Conservation (phyloP, 2,113 vertebrate genomes). For the Amblyopsis rosae region DNA sequence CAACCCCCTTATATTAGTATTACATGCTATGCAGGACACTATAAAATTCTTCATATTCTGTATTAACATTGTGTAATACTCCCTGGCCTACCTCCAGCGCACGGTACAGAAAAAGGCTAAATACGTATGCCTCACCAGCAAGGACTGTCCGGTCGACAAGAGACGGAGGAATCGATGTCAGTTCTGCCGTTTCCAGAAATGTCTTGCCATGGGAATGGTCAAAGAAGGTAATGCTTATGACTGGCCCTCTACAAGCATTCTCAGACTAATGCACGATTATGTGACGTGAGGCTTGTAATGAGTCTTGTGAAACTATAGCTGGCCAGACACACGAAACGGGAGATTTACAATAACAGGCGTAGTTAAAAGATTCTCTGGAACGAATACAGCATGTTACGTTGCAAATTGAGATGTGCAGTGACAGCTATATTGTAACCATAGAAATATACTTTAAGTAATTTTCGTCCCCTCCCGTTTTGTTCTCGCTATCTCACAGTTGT, state of each 20-base stretch:
- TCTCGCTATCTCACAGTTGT: slow-evolving; percentile 78
- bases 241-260: slow-evolving; percentile 22
- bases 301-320: slow-evolving; percentile 48
- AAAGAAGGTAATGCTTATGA: slow-evolving; percentile 86
- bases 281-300: slow-evolving; percentile 18
- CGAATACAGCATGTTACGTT: slow-evolving; percentile 37
- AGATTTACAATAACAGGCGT: slow-evolving; percentile 39
- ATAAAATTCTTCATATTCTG: too few relatives aligned
- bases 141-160: slow-evolving; percentile 96
- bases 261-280: slow-evolving; percentile 6
- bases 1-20: too few relatives aligned
- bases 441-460: slow-evolving; percentile 2
- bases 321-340: slow-evolving; percentile 40
- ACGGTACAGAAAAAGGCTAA: slow-evolving; percentile 98
- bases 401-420: not conserved
- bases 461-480: not conserved
- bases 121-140: slow-evolving; percentile 94
- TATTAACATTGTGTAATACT: too few relatives aligned
- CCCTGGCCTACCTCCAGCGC: slow-evolving; percentile 70
- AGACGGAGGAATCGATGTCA: slow-evolving; percentile 93
- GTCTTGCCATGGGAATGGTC: slow-evolving; percentile 93
- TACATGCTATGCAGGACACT: too few relatives aligned
- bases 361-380: slow-evolving; percentile 44
- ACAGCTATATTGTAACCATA: slow-evolving; percentile 19
- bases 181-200: slow-evolving; percentile 98